Percentiles rank a stretch among this genome's conserved stretches.
Evolutionary conservation across 2,797 vertebrate species (phyloP).

Genomic region (Zonotrichia albicollis): DNA sequence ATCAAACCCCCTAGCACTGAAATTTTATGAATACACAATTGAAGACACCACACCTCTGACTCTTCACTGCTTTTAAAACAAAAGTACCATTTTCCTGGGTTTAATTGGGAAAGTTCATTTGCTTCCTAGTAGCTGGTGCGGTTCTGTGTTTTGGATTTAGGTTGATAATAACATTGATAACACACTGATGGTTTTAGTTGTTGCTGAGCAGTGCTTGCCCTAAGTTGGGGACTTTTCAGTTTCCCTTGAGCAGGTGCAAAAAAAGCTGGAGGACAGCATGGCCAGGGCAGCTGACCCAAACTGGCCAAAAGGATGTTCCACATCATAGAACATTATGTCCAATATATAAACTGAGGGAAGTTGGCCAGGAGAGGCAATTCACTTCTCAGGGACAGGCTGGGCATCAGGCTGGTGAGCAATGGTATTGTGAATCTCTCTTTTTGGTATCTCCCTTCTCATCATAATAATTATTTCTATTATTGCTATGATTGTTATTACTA

Average conservation of each 20-base stretch:
- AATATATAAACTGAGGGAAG: neutral
- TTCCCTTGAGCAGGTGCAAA: neutral
- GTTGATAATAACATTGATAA: neutral
- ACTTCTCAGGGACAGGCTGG: neutral
- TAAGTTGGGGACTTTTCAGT: neutral
- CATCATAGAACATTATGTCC: neutral
- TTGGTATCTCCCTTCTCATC: neutral
- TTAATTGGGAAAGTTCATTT: neutral
- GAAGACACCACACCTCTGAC: neutral
- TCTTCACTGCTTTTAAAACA: neutral
- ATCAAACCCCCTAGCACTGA: neutral
- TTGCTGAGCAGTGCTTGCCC: neutral
- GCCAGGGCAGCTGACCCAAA: neutral
- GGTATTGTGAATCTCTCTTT: neutral
- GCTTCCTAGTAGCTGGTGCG: neutral
- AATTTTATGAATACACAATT: neutral
- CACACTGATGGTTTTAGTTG: neutral
- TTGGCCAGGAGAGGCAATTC: neutral
- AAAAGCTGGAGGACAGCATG: neutral
- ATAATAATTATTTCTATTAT: too few relatives aligned
- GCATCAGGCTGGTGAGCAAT: neutral
- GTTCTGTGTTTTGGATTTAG: neutral
- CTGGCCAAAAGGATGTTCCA: neutral
- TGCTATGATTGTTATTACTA: rapidly evolving
- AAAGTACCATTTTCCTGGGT: neutral